Conservation (phyloP, 2,888 invertebrate genomes). For the Eupeodes luniger region DNA sequence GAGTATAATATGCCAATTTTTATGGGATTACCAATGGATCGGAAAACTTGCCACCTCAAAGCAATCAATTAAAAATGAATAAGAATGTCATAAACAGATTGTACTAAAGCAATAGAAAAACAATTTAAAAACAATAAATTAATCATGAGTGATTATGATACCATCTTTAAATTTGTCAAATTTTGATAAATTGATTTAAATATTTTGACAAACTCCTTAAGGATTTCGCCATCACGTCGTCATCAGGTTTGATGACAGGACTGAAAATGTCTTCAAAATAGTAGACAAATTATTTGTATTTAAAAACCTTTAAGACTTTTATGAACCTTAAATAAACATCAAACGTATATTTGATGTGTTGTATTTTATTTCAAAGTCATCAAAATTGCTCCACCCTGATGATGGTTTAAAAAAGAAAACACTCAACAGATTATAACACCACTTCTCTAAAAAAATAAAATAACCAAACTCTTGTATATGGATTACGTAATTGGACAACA, state of each 20-base stretch:
- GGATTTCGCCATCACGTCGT: too few relatives aligned
- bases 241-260: too few relatives aligned
- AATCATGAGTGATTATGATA: neutral
- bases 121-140: neutral
- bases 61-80: slow-evolving; percentile 15
- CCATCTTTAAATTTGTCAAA: neutral
- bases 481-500: slow-evolving; percentile 21
- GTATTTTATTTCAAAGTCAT: neutral
- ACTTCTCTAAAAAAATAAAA: neutral
- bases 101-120: neutral
- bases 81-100: slow-evolving; percentile 14
- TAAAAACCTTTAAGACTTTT: too few relatives aligned
- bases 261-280: too few relatives aligned
- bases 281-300: too few relatives aligned
- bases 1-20: neutral
- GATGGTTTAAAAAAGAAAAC: neutral
- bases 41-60: neutral
- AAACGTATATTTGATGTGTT: neutral
- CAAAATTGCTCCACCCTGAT: neutral
- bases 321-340: too few relatives aligned
- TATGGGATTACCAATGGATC: neutral
- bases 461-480: neutral
- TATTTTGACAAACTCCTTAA: neutral
- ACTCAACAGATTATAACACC: neutral
- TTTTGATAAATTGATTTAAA: neutral